Evolutionary conservation across 2,888 invertebrate species (phyloP).

Genomic region (Lasioglossum morio): DNA sequence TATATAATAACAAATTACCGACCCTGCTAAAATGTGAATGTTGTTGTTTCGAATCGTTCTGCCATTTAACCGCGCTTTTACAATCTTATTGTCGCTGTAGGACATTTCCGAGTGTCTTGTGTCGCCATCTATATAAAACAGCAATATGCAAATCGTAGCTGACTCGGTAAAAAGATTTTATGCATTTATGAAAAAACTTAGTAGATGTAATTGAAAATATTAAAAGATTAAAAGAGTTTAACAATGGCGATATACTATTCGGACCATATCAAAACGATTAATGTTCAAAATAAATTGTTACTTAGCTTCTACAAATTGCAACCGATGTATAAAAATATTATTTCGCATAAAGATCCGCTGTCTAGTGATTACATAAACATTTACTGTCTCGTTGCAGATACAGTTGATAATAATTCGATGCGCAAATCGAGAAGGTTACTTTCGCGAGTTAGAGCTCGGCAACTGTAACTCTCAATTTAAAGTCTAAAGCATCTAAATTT

Average conservation of each 20-base stretch:
- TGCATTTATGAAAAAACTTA: too few relatives aligned
- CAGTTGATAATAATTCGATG: neutral
- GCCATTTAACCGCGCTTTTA: neutral
- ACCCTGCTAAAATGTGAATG: neutral
- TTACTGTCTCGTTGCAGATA: neutral
- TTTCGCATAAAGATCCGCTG: too few relatives aligned
- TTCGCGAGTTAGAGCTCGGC: neutral
- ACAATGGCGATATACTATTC: too few relatives aligned
- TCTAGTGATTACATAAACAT: neutral
- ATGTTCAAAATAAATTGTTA: too few relatives aligned
- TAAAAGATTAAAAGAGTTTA: too few relatives aligned
- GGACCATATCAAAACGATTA: too few relatives aligned
- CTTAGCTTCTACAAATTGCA: too few relatives aligned
- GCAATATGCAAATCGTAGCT: neutral
- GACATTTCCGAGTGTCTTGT: neutral
- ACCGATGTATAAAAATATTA: too few relatives aligned
- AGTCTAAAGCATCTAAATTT: neutral
- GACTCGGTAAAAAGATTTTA: neutral
- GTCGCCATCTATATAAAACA: neutral
- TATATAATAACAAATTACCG: too few relatives aligned
- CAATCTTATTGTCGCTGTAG: neutral
- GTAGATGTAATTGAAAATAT: too few relatives aligned
- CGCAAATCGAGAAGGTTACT: neutral
- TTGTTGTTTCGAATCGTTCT: neutral
- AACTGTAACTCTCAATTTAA: neutral